Percentiles rank a stretch among this genome's conserved stretches.
These are phyloP conservation scores for Callinectes sapidus DNA, from an alignment of 2,888 invertebrate genomes.

Conservation along the genomic window DNA sequence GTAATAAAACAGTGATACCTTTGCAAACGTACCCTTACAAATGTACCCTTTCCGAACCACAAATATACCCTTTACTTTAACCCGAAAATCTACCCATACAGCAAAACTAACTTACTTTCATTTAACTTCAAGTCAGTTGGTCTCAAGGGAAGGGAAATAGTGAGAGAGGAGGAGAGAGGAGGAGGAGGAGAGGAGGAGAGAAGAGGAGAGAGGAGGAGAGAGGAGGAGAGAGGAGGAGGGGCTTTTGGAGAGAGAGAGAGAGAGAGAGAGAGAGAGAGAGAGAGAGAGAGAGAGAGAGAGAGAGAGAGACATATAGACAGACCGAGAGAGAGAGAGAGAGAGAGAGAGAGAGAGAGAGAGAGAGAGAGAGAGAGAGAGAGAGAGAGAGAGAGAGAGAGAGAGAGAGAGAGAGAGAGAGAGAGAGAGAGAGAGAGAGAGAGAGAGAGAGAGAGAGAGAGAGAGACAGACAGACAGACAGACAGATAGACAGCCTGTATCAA, in stretches of 20 bases:
- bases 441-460: too few species aligned
- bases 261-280: background rate
- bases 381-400: conserved; percentile 26
- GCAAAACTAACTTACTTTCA: too few species aligned
- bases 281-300: conserved; percentile 22
- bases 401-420: too few species aligned
- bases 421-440: too few species aligned
- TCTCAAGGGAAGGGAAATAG: conserved; percentile 2
- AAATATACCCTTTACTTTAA: too few species aligned
- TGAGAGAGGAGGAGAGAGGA: background rate
- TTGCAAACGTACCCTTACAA: too few species aligned
- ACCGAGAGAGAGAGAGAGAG: conserved; percentile 26
- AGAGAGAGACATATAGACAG: background rate
- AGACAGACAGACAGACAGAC: too few species aligned
- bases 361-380: background rate
- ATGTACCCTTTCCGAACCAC: too few species aligned
- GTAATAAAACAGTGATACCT: too few species aligned
- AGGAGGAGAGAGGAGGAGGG: background rate
- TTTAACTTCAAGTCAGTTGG: too few species aligned
- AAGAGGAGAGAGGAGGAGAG: background rate
- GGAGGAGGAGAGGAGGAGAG: background rate
- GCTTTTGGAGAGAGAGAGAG: background rate
- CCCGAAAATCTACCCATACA: too few species aligned
- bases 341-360: conserved; percentile 7
- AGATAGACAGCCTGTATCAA: too few species aligned